A percentile compares a stretch with the other conserved stretches of the same genome.
Conservation (phyloP, 2,113 vertebrate genomes). For the Tupaia chinensis region DNA sequence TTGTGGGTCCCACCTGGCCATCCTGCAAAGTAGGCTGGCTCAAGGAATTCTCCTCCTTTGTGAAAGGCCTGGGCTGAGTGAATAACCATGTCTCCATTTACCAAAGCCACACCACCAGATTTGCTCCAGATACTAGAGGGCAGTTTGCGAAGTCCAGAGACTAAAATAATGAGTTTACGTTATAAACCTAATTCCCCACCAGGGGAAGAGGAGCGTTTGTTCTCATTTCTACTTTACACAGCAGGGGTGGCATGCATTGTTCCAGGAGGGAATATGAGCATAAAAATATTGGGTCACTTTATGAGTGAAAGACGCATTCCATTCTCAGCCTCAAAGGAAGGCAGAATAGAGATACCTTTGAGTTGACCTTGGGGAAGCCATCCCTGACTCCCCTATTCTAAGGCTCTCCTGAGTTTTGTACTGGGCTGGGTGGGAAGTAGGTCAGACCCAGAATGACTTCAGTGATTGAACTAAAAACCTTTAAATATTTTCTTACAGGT, state of each 20-base stretch:
- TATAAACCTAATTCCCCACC: neutral
- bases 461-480: slow-evolving; percentile 28
- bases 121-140: neutral
- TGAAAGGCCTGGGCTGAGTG: neutral
- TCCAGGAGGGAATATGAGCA: neutral
- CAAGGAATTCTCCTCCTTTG: neutral
- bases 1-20: neutral
- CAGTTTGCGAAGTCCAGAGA: neutral
- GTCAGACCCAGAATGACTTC: neutral
- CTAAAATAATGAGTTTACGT: neutral
- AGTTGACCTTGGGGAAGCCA: neutral
- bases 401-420: neutral
- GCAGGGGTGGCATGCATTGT: neutral
- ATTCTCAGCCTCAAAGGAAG: neutral
- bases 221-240: neutral
- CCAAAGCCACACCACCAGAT: neutral
- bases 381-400: neutral
- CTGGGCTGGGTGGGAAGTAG: neutral
- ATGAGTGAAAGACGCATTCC: neutral
- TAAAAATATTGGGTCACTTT: neutral
- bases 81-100: neutral
- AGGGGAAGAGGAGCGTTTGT: neutral
- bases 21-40: neutral
- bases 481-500: slow-evolving; percentile 85
- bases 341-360: neutral